A percentile compares a stretch with the other conserved stretches of the same genome.
Conservation (phyloP, 2,113 vertebrate genomes). For the Hippotragus niger region DNA sequence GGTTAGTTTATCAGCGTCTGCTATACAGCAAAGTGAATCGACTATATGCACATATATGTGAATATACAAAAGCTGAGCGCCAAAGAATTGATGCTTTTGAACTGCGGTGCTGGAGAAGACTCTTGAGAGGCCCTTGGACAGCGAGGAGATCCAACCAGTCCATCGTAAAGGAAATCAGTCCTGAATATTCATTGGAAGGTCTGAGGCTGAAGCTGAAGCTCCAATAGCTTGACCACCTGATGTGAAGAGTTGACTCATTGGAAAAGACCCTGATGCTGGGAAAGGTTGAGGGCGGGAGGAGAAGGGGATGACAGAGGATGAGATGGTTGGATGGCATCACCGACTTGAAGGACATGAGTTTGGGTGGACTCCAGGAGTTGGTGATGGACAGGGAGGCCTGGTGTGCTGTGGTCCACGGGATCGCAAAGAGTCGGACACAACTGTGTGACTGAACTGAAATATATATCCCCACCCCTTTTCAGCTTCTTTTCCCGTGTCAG, state of each 20-base stretch:
- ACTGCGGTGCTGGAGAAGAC: background rate
- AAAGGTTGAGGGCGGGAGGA: background rate
- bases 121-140: background rate
- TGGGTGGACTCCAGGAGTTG: background rate
- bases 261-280: background rate
- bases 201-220: background rate
- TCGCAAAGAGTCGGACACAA: background rate
- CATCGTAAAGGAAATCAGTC: background rate
- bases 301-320: background rate
- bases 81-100: background rate
- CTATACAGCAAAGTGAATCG: background rate
- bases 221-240: background rate
- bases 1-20: background rate
- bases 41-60: background rate
- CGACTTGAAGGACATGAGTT: background rate
- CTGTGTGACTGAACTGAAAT: background rate
- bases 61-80: background rate
- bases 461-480: background rate
- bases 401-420: accelerated
- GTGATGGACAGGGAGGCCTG: background rate
- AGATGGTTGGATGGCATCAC: background rate
- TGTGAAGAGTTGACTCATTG: background rate
- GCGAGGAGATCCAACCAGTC: background rate
- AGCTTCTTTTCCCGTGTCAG: accelerated
- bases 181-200: background rate